Evolutionary conservation across 2,888 invertebrate species (phyloP).

Genomic region (Pteria penguin): DNA sequence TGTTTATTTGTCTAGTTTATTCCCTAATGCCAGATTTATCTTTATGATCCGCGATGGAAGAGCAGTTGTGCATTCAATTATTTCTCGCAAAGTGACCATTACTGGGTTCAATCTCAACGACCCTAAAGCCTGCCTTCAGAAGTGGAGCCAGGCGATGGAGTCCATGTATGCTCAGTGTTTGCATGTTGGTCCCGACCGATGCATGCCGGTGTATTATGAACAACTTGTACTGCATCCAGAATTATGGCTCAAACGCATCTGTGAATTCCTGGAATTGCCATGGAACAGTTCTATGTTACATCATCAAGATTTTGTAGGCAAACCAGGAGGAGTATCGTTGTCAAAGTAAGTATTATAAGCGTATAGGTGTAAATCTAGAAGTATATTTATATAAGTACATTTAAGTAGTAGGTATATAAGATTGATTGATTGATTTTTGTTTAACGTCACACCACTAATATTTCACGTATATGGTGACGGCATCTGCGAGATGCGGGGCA

Average conservation of each 20-base stretch:
- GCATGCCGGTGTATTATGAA: conserved; percentile 96
- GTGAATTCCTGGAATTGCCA: conserved; percentile 92
- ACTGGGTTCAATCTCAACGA: conserved; percentile 96
- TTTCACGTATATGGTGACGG: no score
- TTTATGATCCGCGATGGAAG: conserved; percentile 99
- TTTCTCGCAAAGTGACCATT: conserved; percentile 93
- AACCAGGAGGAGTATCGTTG: conserved; percentile 94
- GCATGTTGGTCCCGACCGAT: conserved; percentile 82
- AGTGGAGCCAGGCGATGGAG: conserved; percentile 98
- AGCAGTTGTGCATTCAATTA: conserved; percentile 99
- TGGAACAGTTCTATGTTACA: conserved; percentile 98
- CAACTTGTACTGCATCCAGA: conserved; percentile 96
- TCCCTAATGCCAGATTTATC: conserved; percentile 98
- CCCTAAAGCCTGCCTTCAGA: conserved; percentile 94
- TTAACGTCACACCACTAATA: no score
- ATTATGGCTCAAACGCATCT: conserved; percentile 91
- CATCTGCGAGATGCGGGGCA: no score
- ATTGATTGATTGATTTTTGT: no score
- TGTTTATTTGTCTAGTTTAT: conserved; percentile 94
- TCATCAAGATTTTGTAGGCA: conserved; percentile 98
- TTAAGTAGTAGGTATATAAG: no score
- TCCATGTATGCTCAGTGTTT: conserved; percentile 86
- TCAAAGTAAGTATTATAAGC: conserved; percentile 88
- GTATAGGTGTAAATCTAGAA: background rate
- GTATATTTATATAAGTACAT: no score